Percentiles rank a stretch among this genome's conserved stretches.
These are phyloP conservation scores for Nibea albiflora DNA, from an alignment of 2,113 vertebrate species.

Conservation along the genomic window DNA sequence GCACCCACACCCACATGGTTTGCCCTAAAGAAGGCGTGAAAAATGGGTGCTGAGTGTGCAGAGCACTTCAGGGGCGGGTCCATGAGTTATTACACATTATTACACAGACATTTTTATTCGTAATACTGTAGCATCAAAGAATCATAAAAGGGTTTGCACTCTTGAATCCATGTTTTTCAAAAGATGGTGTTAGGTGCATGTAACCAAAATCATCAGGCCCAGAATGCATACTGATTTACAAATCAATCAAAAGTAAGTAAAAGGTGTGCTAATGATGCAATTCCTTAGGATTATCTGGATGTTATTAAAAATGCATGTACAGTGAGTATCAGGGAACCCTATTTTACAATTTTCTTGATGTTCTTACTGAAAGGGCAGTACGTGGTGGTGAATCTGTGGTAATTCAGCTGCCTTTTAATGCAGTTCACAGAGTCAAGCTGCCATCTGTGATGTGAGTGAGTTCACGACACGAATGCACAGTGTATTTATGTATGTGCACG, in stretches of 20 bases:
- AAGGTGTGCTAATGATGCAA: too few species aligned
- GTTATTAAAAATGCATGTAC: too few species aligned
- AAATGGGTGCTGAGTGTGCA: conserved; percentile 1
- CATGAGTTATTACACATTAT: not conserved
- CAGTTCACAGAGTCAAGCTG: not conserved
- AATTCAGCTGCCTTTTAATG: not conserved
- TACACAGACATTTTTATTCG: not conserved
- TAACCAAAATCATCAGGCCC: not conserved
- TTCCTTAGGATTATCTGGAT: too few species aligned
- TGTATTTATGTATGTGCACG: conserved; percentile 25
- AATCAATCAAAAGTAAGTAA: too few species aligned
- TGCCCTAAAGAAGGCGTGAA: conserved; percentile 14
- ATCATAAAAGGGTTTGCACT: not conserved
- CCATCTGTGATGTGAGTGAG: conserved; percentile 12
- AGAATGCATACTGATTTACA: too few species aligned
- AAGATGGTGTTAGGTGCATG: not conserved
- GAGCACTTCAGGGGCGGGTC: not conserved
- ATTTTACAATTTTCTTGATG: not conserved
- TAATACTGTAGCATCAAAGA: not conserved
- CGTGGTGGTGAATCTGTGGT: not conserved
- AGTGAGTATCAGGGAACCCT: too few species aligned
- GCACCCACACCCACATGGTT: conserved; percentile 4
- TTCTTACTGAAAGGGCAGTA: not conserved
- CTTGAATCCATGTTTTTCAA: not conserved
- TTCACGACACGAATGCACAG: conserved; percentile 1